phyloP scores from a whole-genome alignment of 2,113 vertebrate species.

The Semnornis frantzii region DNA sequence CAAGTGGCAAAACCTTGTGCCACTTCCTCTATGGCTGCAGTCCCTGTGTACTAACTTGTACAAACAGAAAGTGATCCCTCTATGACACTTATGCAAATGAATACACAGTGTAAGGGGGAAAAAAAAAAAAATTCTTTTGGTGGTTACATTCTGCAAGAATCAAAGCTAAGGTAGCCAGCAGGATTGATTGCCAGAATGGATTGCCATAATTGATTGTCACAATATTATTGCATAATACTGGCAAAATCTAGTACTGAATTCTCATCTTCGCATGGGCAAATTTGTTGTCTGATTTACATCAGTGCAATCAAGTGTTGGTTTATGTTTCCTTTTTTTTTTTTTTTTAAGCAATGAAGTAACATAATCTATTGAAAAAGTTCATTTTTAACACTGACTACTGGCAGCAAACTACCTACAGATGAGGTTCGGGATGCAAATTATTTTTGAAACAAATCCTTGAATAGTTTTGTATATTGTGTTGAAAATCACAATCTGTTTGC shows the following conservation, averaged over 20 bases:
- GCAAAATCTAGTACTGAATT: not conserved
- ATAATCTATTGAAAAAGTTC: not conserved
- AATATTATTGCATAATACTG: not conserved
- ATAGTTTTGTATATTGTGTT: constrained; percentile 1
- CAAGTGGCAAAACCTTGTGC: not conserved
- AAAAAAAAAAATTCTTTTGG: not conserved
- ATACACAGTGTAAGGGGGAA: not conserved
- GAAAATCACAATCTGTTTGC: constrained; percentile 29
- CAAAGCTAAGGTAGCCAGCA: not conserved
- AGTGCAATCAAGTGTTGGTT: not conserved
- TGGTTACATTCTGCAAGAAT: not conserved
- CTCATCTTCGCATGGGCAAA: not conserved
- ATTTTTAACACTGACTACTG: constrained; percentile 10
- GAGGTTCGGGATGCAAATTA: not conserved
- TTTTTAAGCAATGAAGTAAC: not conserved
- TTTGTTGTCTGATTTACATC: constrained; percentile 9
- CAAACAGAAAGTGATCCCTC: not conserved
- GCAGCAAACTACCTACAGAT: constrained; percentile 4
- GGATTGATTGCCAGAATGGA: not conserved
- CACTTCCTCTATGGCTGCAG: not conserved
- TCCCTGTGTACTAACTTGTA: not conserved
- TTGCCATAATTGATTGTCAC: not conserved
- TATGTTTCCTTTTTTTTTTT: not conserved
- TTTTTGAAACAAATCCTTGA: constrained; percentile 18
- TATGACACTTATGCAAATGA: not conserved